A percentile compares a stretch with the other conserved stretches of the same genome.
phyloP scores from a whole-genome alignment of 2,113 vertebrate species.

The Antechinus flavipes region DNA sequence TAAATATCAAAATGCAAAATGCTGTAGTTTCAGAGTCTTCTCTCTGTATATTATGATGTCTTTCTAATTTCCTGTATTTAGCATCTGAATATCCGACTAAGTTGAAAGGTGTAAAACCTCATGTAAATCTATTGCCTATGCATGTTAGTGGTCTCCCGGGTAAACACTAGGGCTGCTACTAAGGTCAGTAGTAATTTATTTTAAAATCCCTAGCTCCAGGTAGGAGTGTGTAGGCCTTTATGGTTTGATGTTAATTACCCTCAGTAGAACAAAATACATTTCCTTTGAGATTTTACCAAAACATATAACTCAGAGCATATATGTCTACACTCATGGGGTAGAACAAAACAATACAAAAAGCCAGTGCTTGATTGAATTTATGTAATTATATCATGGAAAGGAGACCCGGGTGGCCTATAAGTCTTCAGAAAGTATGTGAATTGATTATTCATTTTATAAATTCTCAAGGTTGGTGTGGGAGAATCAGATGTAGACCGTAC shows the following conservation, averaged over 20 bases:
- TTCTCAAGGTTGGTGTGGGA: background rate
- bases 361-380: background rate
- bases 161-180: constrained; percentile 5
- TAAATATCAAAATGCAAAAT: background rate
- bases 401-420: background rate
- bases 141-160: background rate
- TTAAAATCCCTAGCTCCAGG: constrained; percentile 27
- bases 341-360: background rate
- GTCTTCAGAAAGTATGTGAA: background rate
- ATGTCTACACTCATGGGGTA: background rate
- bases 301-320: background rate
- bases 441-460: constrained; percentile 14
- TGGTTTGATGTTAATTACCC: constrained; percentile 15
- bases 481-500: constrained; percentile 1
- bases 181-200: constrained; percentile 22
- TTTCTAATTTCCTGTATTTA: constrained; percentile 43
- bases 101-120: constrained; percentile 21
- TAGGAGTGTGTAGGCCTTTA: background rate
- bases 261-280: constrained; percentile 21
- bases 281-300: constrained; percentile 31
- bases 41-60: background rate
- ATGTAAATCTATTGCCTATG: constrained; percentile 17
- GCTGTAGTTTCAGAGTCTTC: constrained; percentile 4
- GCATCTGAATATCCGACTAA: constrained; percentile 19
- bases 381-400: background rate